phyloP scores from a whole-genome alignment of 1,140 invertebrate species.

The Drosophila repleta region DNA sequence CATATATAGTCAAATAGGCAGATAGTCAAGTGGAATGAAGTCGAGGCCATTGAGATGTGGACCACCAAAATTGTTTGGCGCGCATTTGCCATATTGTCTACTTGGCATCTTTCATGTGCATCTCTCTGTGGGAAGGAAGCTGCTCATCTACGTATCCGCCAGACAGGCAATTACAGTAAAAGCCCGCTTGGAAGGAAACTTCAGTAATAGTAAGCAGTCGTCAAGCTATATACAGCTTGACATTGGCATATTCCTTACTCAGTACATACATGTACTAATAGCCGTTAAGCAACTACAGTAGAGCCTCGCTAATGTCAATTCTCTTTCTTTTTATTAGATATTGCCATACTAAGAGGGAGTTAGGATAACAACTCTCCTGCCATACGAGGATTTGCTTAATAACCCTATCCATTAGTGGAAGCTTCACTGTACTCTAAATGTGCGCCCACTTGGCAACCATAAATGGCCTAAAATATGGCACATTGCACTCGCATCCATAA shows the following conservation, averaged over 20 bases:
- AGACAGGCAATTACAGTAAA: constrained; percentile 38
- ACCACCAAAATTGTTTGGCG: constrained; percentile 17
- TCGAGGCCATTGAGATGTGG: constrained; percentile 27
- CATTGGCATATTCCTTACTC: too few species aligned
- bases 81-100: constrained; percentile 21
- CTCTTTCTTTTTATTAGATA: too few species aligned
- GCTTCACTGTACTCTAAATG: constrained; percentile 30
- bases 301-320: too few species aligned
- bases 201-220: too few species aligned
- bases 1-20: not conserved
- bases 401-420: not conserved
- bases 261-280: too few species aligned
- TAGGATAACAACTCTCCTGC: too few species aligned
- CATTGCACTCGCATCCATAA: constrained; percentile 60
- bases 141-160: not conserved
- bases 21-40: constrained; percentile 7
- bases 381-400: not conserved
- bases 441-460: constrained; percentile 30
- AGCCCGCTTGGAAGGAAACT: not conserved
- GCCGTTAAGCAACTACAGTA: too few species aligned
- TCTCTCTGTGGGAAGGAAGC: not conserved
- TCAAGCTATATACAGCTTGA: too few species aligned
- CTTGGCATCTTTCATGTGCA: constrained; percentile 17
- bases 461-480: constrained; percentile 78
- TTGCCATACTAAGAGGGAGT: too few species aligned